phyloP scores from a whole-genome alignment of 2,797 vertebrate genomes.

The Lateolabrax maculatus region DNA sequence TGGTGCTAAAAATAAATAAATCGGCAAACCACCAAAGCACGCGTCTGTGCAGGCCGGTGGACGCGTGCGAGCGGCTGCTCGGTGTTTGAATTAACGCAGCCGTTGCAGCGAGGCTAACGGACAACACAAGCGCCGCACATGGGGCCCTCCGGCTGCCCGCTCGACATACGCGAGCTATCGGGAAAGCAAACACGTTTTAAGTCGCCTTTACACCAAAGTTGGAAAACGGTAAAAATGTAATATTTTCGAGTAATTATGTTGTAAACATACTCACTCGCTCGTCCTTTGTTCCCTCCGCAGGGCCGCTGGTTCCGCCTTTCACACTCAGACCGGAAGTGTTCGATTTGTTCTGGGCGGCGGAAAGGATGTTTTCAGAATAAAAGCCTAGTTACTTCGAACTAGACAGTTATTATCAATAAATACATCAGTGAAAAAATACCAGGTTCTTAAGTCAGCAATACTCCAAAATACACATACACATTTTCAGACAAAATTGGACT shows the following conservation, averaged over 20 bases:
- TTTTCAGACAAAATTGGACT: too few species aligned
- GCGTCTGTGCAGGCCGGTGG: too few species aligned
- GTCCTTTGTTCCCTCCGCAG: slow-evolving; percentile 68
- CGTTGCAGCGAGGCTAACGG: slow-evolving; percentile 14
- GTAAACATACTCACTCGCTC: slow-evolving; percentile 19
- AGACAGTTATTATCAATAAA: too few species aligned
- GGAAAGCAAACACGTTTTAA: accelerated
- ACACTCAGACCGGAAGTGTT: slow-evolving; percentile 43
- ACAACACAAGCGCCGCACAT: slow-evolving; percentile 19
- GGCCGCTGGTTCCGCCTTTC: slow-evolving; percentile 52
- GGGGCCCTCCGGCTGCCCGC: too few species aligned
- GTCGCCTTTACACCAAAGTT: accelerated
- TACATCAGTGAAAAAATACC: background rate
- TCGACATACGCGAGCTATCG: too few species aligned
- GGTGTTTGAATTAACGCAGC: background rate
- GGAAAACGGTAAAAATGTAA: accelerated
- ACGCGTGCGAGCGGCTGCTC: too few species aligned
- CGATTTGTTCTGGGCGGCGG: background rate
- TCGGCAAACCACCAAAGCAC: accelerated
- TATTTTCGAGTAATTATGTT: background rate
- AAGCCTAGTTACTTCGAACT: background rate
- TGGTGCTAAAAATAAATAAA: accelerated
- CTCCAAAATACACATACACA: background rate
- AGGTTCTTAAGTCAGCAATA: background rate
- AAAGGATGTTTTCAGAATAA: slow-evolving; percentile 45